Evolutionary conservation across 2,888 invertebrate genomes (phyloP), one percentile per base, ranked within the genome.

Genomic region (Anarsia innoxiella): DNA sequence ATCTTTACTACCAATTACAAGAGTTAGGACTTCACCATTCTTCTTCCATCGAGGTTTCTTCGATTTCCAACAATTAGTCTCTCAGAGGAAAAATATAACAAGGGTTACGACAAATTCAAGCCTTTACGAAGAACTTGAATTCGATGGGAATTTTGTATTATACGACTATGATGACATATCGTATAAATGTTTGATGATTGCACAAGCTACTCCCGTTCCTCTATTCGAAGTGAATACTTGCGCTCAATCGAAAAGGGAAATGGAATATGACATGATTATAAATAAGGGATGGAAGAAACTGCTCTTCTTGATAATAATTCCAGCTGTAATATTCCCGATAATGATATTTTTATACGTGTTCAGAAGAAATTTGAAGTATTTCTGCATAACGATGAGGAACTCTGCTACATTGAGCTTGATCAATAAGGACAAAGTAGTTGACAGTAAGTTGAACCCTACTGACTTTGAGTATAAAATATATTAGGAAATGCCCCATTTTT

Each of bases 291-390:
- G 41, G 30, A 58, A 43, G 2, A 55, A 45, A 11, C 31, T 80
- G 1, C 30, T 67, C 0, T 42, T 59, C 0, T 26, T 80, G 6
- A 12, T 67, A 0, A 15, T 53, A 0, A 45, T 79, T 33, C 72
- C 75, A 0, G 44, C 48, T 0, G 0, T 66, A 0, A 1, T 73
- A 3, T 1, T 76, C 0, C 63, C 74, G 0, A 1, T 53, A 0
- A 12, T 69, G 8, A 39, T 51, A 0, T 26, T 71, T 0, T 25
- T 51, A 0, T 78, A 52, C 32, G 2, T 66, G 0, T 76, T 66
- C 6, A 71, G 85, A 34, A 88, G 88, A 44, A 86, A 88, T 41
- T 82, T 88, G 53, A 83, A 83, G 48, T 89, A 90, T 51, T 89
- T 86, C 45, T 80, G 77, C 28, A 85, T 89, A 5, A 86, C 85